Conservation (phyloP, 2,113 vertebrate genomes). For the Oenanthe oenanthe region DNA sequence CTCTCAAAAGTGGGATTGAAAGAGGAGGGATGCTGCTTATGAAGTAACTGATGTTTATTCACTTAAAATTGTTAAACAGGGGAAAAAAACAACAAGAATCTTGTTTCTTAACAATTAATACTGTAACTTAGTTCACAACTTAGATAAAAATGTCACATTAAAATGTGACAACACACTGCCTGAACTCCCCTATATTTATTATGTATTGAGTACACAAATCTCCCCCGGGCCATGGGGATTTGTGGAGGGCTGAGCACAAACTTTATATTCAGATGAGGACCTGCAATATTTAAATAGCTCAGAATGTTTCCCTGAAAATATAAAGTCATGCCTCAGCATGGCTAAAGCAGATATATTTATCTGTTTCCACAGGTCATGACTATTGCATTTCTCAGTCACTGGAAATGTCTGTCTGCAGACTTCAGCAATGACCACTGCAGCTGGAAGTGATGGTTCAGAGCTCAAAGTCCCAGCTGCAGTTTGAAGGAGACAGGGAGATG, state of each 20-base stretch:
- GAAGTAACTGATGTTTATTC: background rate
- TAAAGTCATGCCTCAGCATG: background rate
- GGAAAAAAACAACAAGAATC: background rate
- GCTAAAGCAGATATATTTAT: background rate
- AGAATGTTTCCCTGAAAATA: background rate
- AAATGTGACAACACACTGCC: background rate
- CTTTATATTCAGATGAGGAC: background rate
- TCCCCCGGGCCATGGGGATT: fast-evolving
- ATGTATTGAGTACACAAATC: background rate
- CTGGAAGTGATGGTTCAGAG: background rate
- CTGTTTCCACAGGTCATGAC: background rate
- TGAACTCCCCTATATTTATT: background rate
- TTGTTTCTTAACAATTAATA: background rate
- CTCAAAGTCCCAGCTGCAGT: background rate
- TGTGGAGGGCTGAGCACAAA: background rate
- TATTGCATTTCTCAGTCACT: background rate
- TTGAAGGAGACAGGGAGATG: background rate
- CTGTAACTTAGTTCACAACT: background rate
- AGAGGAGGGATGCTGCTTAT: background rate
- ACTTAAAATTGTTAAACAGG: background rate
- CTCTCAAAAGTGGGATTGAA: background rate
- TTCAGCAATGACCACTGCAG: fast-evolving
- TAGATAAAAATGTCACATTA: background rate
- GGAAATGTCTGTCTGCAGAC: background rate
- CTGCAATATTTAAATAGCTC: background rate